These are phyloP conservation scores for Abrostola triplasia DNA, from an alignment of 2,888 invertebrate species.

Conservation along the genomic window DNA sequence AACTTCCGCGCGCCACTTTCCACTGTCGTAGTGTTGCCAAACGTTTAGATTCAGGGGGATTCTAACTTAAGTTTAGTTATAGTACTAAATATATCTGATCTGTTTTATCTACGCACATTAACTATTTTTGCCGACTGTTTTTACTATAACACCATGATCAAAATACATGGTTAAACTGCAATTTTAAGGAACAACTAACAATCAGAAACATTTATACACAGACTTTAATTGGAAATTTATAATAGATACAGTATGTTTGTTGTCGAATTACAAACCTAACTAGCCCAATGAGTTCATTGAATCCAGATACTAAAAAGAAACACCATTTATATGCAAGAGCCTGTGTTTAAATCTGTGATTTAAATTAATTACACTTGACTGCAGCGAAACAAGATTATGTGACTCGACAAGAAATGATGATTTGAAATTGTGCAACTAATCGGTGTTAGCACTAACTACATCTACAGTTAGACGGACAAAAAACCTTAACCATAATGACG, in stretches of 20 bases:
- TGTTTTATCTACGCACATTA: background rate
- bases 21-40: constrained; percentile 12
- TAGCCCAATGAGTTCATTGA: no score
- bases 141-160: no score
- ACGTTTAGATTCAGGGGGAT: constrained; percentile 1
- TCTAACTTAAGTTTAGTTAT: background rate
- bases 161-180: no score
- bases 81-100: constrained; percentile 1
- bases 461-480: constrained; percentile 18
- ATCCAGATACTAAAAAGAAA: background rate
- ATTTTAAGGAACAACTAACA: no score
- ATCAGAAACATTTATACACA: no score
- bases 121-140: background rate
- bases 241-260: no score
- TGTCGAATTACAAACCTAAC: no score
- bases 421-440: constrained; percentile 23
- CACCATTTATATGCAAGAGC: no score
- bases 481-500: constrained; percentile 13
- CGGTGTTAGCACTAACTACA: constrained; percentile 11
- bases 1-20: constrained; percentile 60
- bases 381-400: constrained; percentile 2
- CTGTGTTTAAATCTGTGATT: background rate
- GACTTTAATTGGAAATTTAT: no score
- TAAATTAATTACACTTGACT: constrained; percentile 18
- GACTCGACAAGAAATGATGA: constrained; percentile 13